Evolutionary conservation across 2,888 invertebrate species (phyloP).

Genomic region (Hirtodrosophila histrioides): DNA sequence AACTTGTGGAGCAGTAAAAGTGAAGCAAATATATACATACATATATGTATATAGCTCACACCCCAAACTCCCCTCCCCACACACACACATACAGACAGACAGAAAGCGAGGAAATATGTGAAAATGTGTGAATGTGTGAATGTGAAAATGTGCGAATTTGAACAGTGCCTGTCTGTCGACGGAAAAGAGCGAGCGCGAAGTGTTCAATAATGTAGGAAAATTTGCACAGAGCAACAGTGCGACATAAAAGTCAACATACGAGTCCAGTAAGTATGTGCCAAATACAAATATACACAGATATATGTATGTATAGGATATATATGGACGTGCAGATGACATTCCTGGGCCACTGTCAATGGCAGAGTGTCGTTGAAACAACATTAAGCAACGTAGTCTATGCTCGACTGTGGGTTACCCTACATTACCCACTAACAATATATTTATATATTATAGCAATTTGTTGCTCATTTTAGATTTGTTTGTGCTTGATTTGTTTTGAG

Average conservation of each 20-base stretch:
- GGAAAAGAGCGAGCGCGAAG: constrained; percentile 39
- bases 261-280: constrained; percentile 1
- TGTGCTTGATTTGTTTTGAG: too few species aligned
- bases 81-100: constrained; percentile 1
- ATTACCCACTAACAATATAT: too few species aligned
- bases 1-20: too few species aligned
- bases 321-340: constrained; percentile 2
- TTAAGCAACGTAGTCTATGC: neutral
- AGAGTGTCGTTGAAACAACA: constrained; percentile 4
- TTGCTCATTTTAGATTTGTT: too few species aligned
- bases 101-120: constrained; percentile 15
- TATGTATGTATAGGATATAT: neutral
- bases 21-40: too few species aligned
- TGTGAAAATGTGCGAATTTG: constrained; percentile 11
- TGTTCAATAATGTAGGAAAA: constrained; percentile 53
- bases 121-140: constrained; percentile 16
- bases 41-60: too few species aligned
- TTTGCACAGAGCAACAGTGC: constrained; percentile 45
- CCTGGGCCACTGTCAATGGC: constrained; percentile 27
- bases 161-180: constrained; percentile 3
- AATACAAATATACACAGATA: neutral
- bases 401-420: neutral
- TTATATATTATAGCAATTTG: too few species aligned
- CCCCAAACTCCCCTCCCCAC: too few species aligned
- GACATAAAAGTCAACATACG: constrained; percentile 44